Base-by-base conservation (phyloP, 2,888 invertebrate species). In the Lasioglossum lativentre region DNA sequence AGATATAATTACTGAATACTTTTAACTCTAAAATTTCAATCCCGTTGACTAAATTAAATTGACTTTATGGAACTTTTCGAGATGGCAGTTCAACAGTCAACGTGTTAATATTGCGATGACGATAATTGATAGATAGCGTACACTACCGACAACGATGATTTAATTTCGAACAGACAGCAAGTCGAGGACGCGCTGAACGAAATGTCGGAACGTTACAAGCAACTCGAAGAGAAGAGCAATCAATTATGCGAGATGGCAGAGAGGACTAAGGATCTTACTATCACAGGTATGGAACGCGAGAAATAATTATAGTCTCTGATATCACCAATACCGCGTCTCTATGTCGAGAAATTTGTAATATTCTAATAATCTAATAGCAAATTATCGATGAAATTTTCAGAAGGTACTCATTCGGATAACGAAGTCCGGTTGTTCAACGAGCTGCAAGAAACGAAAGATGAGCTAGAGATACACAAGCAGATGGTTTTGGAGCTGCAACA, bases 401-500 rank as follows among this genome's bases (percentile, higher is more conserved):
- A 91, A 45, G 88, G 88, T 1, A 82, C 78, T 63, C 90, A 92
- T 27, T 86, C 92, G 19, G 95, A 96, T 63, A 95, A 95, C 87
- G 96, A 96, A 92, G 95, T 96, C 0, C 95, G 95, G 73, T 93
- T 96, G 84, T 96, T 95, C 95, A 95, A 95, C 90, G 96, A 96
- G 81, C 93, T 96, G 23, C 95, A 96, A 92, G 93, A 92, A 27
- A 94, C 95, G 0, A 93, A 95, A 70, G 90, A 92, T 8, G 94
- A 95, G 0, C 89, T 96, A 42, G 92, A 94, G 1, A 93, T 93
- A 10, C 95, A 95, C 2, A 96, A 95, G 85, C 95, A 96, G 80
- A 95, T 95, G 78, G 90, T 96, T 6, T 91, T 93, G 1, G 95
- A 95, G 84, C 93, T 96, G 86, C 94, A 95, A 71, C 94, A 94